A percentile compares a stretch with the other conserved stretches of the same genome.
phyloP scores from a whole-genome alignment of 1,140 invertebrate species.

The Drosophila orosa region DNA sequence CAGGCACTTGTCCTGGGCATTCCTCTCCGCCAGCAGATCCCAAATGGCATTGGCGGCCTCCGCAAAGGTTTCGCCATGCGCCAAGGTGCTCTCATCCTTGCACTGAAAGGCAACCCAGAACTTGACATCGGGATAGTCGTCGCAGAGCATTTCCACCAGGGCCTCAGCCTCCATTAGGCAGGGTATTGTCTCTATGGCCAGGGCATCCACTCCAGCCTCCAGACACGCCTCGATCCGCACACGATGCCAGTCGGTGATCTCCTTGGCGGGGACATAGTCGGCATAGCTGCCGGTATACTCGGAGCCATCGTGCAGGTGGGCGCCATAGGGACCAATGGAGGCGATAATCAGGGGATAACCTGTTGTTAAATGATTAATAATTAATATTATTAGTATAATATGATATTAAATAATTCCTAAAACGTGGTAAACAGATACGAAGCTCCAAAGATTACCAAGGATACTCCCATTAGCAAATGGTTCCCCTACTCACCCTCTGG shows the following conservation, averaged over 20 bases:
- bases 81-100: conserved; percentile 88
- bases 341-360: conserved; percentile 89
- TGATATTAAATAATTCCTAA: background rate
- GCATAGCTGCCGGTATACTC: conserved; percentile 95
- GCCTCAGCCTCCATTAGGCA: conserved; percentile 92
- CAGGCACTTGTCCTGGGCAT: conserved; percentile 88
- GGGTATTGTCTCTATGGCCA: conserved; percentile 96
- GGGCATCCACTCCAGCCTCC: conserved; percentile 91
- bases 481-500: conserved; percentile 52
- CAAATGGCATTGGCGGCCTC: conserved; percentile 84
- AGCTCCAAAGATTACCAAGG: background rate
- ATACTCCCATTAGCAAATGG: background rate
- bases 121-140: conserved; percentile 90
- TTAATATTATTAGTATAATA: background rate
- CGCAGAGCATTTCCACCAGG: conserved; percentile 89
- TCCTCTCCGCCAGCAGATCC: conserved; percentile 87
- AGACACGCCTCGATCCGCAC: conserved; percentile 91
- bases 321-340: conserved; percentile 96
- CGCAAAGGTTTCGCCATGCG: conserved; percentile 90
- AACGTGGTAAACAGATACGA: background rate
- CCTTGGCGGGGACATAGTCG: conserved; percentile 87
- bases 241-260: conserved; percentile 92
- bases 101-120: conserved; percentile 89
- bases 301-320: conserved; percentile 93
- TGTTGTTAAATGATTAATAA: background rate